Evolutionary conservation across 2,888 invertebrate species (phyloP), one percentile per base, ranked within the genome.

Genomic region (Leucophenga maculata): DNA sequence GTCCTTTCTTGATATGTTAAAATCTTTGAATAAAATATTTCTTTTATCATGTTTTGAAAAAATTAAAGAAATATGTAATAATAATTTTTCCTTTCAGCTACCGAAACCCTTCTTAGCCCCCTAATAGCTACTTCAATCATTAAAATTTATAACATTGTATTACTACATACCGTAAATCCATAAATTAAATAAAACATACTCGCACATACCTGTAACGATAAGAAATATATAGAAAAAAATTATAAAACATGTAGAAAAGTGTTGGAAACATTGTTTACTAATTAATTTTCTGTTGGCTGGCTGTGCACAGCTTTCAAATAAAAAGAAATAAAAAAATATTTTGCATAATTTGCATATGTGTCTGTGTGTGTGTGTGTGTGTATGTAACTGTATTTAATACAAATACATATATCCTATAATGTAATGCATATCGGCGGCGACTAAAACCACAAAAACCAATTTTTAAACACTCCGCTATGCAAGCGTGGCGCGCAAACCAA

Each of bases 381-480:
- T n/a, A n/a, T 32, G 39, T 39, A 11, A 3, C 8, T 39, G 39
- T 11, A 39, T 39, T 50, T 50, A 50, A 50, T n/a, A 6, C 50
- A 50, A 16, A 13, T 50, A 8, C 16, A 1, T 16, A 57, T 57
- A 26, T 26, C 14, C 9, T 64, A 13, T 48, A 64, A 64, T 64
- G 14, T 64, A 57, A 57, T 50, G 50, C 18, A 18, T 50, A 50
- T 18, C 39, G 39, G 39, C 39, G 11, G 18, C 18, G 39, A 60
- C 60, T 22, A 57, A 11, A 39, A 64, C 62, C 62, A n/a, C 62
- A 64, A 22, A 46, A 64, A 64, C 62, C 62, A 64, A 64, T 64
- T 64, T 64, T 64, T 46, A 64, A 31, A 60, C 62, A 39, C 16
- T 46, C n/a, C 46, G 20, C 44, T 64, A 64, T 64, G 55, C 55